A percentile compares a stretch with the other conserved stretches of the same genome.
These are phyloP conservation scores for Melanostoma mellinum DNA, from an alignment of 2,888 invertebrate genomes.

Conservation along the genomic window DNA sequence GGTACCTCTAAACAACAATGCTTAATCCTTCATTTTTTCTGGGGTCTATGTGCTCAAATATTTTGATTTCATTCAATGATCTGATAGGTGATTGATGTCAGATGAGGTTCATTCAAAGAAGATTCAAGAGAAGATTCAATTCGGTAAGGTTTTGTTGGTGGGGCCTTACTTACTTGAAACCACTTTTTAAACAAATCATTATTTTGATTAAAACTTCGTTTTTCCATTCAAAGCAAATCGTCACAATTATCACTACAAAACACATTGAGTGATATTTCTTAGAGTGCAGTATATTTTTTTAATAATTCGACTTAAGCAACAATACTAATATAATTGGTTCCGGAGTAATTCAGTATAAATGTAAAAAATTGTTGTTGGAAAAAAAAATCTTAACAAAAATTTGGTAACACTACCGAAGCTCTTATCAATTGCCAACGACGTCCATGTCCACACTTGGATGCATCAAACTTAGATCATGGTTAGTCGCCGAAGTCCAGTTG, in stretches of 20 bases:
- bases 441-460: conserved; percentile 46
- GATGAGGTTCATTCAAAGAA: too few relatives aligned
- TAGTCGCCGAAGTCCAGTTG: conserved; percentile 80
- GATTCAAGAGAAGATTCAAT: too few relatives aligned
- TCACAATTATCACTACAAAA: not conserved
- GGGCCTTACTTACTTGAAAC: too few relatives aligned
- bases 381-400: not conserved
- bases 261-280: not conserved
- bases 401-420: not conserved
- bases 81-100: too few relatives aligned
- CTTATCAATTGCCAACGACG: conserved; percentile 31
- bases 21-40: too few relatives aligned
- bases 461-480: conserved; percentile 73
- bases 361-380: conserved; percentile 57
- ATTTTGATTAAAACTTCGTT: too few relatives aligned
- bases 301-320: conserved; percentile 1
- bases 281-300: conserved; percentile 19
- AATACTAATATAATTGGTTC: not conserved
- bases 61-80: too few relatives aligned
- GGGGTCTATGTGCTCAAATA: too few relatives aligned
- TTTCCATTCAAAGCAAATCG: too few relatives aligned
- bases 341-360: conserved; percentile 54
- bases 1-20: too few relatives aligned
- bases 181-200: too few relatives aligned
- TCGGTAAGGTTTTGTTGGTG: too few relatives aligned